Base-by-base conservation (phyloP, 2,888 invertebrate species). In the Dexiosoma caninum region DNA sequence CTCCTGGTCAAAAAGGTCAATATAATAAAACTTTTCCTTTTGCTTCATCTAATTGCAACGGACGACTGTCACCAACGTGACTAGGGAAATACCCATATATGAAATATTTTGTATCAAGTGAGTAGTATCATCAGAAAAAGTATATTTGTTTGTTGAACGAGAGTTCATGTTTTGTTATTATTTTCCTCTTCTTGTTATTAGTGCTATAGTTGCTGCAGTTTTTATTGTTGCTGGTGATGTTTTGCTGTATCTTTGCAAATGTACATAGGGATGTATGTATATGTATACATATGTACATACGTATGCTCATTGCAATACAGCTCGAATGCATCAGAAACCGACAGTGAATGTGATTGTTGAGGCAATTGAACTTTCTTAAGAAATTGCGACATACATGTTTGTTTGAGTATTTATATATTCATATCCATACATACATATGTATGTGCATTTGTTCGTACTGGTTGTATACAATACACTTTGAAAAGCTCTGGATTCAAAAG, bases 351-450 rank as follows among this genome's bases (percentile, higher is more conserved):
- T 87, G 87, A 88, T 88, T 88, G 87, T 81, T 81, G 88, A 87
- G 88, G 88, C 88, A 88, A 88, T 88, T 88, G 88, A 88, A 88
- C 88, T 88, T 88, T 88, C 88, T 88, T 88, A 87, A 88, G 88
- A 88, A 88, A 88, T 88, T 88, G 88, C 88, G 88, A 88, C 87
- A 88, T 86, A 85, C 71, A 46, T 57, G 57, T 51, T 14, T 40
- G 32, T 49, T 19, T 35, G 49, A 14, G 67, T n/a, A 14, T 23
- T 7, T 27, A 23, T 57, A 14, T 35, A 14, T 53, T 35, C 12
- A 23, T 32, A 12, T 10, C 2, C 30, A 46, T 30, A 3, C n/a
- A 46, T 30, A 2, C 27, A 27, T 27, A 6, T n/a, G 8, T 19
- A 16, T 23, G 2, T 32, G 5, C 21, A 2, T 19, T 8, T 51